Evolutionary conservation across 2,797 vertebrate genomes (phyloP).

Genomic region (Paedocypris micromegethes): DNA sequence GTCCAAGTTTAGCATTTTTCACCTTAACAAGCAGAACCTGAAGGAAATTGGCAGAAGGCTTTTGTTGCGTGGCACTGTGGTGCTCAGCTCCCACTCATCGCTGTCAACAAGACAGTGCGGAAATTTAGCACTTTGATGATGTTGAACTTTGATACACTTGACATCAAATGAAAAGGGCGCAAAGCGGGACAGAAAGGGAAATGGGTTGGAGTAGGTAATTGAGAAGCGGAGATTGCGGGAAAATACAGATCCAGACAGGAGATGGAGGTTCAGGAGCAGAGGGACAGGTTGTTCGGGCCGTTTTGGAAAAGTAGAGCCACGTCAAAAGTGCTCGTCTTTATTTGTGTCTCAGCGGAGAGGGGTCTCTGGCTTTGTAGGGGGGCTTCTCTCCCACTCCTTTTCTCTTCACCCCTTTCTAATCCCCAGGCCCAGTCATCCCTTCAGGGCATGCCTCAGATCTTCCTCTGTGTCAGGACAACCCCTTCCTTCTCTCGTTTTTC

Average conservation of each 20-base stretch:
- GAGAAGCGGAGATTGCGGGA: conserved; percentile 51
- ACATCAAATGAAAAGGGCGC: conserved; percentile 83
- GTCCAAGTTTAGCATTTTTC: conserved; percentile 12
- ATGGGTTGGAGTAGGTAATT: conserved; percentile 42
- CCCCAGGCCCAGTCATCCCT: conserved; percentile 98
- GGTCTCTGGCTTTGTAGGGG: conserved; percentile 79
- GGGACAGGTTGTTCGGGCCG: conserved; percentile 56
- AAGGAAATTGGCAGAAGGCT: neutral
- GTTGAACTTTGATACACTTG: conserved; percentile 94
- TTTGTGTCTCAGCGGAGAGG: conserved; percentile 92
- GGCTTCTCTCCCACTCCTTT: conserved; percentile 19
- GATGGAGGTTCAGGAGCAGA: conserved; percentile 29
- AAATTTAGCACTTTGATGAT: conserved; percentile 96
- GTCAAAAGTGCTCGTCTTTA: conserved; percentile 86
- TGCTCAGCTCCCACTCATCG: neutral
- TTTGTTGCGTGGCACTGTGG: conserved; percentile 3
- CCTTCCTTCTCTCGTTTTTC: conserved; percentile 28
- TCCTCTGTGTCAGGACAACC: conserved; percentile 60
- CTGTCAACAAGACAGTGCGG: conserved; percentile 65
- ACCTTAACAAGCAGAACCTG: conserved; percentile 7
- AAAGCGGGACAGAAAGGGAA: conserved; percentile 47
- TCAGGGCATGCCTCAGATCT: conserved; percentile 99
- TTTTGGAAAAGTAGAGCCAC: conserved; percentile 78
- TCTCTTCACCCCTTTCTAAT: conserved; percentile 67
- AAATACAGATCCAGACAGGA: conserved; percentile 9